phyloP scores from a whole-genome alignment of 1,140 invertebrate species.

The Archivesica marissinica region DNA sequence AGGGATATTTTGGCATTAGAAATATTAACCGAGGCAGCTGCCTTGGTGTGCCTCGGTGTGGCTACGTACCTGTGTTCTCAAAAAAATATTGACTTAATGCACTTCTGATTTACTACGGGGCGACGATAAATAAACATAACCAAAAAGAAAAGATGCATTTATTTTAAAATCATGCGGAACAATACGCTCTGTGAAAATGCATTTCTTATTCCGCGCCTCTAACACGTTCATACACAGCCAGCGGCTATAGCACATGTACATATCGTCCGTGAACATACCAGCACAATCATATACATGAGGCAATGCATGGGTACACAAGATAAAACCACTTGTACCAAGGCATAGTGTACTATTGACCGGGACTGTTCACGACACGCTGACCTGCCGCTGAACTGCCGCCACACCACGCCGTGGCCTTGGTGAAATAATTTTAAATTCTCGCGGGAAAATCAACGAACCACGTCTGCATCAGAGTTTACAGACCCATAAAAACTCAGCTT shows the following conservation, averaged over 20 bases:
- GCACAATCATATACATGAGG: neutral
- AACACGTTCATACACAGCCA: neutral
- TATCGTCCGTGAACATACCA: neutral
- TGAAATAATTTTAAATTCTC: neutral
- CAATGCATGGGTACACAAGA: neutral
- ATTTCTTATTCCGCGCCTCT: too few relatives aligned
- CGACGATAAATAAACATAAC: too few relatives aligned
- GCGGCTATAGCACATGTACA: neutral
- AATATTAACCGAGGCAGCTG: too few relatives aligned
- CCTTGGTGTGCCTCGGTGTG: too few relatives aligned
- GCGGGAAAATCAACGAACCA: conserved; percentile 8
- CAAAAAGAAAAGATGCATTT: too few relatives aligned
- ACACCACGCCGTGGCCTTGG: conserved; percentile 4
- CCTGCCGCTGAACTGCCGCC: conserved; percentile 19
- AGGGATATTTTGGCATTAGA: too few relatives aligned
- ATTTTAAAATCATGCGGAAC: too few relatives aligned
- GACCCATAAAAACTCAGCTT: too few relatives aligned
- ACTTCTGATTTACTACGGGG: too few relatives aligned
- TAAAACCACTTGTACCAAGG: neutral
- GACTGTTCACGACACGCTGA: conserved; percentile 22
- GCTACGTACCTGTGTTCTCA: too few relatives aligned
- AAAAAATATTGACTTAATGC: too few relatives aligned
- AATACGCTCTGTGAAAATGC: too few relatives aligned
- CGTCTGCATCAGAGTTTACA: neutral
- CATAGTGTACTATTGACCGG: neutral